Base-by-base conservation (phyloP, 2,797 vertebrate genomes). In the Diceros bicornis region DNA sequence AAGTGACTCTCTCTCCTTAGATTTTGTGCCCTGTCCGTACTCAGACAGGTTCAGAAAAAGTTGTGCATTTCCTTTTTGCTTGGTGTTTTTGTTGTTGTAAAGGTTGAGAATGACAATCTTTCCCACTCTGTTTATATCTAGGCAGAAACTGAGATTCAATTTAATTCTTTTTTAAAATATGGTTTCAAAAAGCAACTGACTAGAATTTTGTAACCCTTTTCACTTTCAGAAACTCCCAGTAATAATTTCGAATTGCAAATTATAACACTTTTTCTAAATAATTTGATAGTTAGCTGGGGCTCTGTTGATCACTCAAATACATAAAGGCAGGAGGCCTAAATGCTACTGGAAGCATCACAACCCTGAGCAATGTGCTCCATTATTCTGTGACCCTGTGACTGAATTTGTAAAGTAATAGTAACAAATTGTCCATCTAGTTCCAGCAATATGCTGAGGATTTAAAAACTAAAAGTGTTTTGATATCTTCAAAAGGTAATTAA, bases 231-330 rank as follows among this genome's bases (percentile, higher is more conserved):
- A 20, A 41, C 50, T 92, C 57, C 37, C 34, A 81, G 23, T 69
- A 93, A 84, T 66, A 87, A 94, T 74, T 94, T 88, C 44, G 37
- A 89, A 83, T 61, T 95, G 0, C 64, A 75, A 93, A 37, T 37
- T 93, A 64, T 32, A 75, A 93, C 71, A 50, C 50, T 87, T 91
- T 41, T 75, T 8, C 41, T 83, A 64, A 74, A 52, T 50, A 69
- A 94, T 44, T 88, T 7, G 62, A 29, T 88, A 82, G 87, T 83
- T 89, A 81, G 1, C 16, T 88, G 16, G 52, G 0, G 1, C 2
- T 89, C 25, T 88, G 21, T 74, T 32, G 27, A 96, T 59, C 13
- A 71, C 37, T 57, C 7, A 72, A 59, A 66, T 25, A 62, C 25
- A n/a, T 66, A 83, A 78, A 89, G 6, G 29, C 34, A 81, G 69